Percentiles rank a stretch among this genome's conserved stretches.
Conservation (phyloP, 2,888 invertebrate species). For the Anorthoa munda region DNA sequence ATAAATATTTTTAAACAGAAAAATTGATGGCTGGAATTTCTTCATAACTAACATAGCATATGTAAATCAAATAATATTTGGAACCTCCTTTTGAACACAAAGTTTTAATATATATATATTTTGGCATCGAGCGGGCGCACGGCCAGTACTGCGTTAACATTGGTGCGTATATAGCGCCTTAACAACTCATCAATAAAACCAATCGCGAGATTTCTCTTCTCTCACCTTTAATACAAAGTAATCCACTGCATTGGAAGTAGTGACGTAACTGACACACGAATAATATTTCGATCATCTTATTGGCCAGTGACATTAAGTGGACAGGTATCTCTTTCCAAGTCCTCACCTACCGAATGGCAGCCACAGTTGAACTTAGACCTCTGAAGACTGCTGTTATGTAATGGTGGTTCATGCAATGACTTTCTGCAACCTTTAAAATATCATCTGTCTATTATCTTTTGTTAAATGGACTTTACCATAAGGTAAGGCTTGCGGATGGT, state of each 20-base stretch:
- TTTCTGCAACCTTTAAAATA: slow-evolving; percentile 43
- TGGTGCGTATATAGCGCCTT: no score
- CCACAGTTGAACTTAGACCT: slow-evolving; percentile 48
- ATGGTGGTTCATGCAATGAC: slow-evolving; percentile 13
- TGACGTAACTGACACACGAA: slow-evolving; percentile 33
- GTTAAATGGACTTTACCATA: background rate
- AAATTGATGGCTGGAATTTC: no score
- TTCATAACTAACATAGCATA: no score
- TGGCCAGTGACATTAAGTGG: slow-evolving; percentile 55
- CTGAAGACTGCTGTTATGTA: slow-evolving; percentile 32
- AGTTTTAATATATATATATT: no score
- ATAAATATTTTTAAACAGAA: no score
- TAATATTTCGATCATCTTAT: slow-evolving; percentile 41
- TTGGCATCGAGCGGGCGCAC: no score
- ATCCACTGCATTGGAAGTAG: background rate
- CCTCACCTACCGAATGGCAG: slow-evolving; percentile 41
- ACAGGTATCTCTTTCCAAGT: slow-evolving; percentile 43
- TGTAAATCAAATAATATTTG: no score
- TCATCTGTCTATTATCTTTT: slow-evolving; percentile 29
- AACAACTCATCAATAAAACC: slow-evolving; percentile 23
- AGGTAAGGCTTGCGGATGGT: background rate
- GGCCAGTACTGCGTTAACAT: no score
- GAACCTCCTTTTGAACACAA: no score
- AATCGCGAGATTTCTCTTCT: slow-evolving; percentile 31
- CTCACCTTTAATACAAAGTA: background rate